These are phyloP conservation scores for Junonia oenone DNA, from an alignment of 2,888 invertebrate species.

Conservation along the genomic window DNA sequence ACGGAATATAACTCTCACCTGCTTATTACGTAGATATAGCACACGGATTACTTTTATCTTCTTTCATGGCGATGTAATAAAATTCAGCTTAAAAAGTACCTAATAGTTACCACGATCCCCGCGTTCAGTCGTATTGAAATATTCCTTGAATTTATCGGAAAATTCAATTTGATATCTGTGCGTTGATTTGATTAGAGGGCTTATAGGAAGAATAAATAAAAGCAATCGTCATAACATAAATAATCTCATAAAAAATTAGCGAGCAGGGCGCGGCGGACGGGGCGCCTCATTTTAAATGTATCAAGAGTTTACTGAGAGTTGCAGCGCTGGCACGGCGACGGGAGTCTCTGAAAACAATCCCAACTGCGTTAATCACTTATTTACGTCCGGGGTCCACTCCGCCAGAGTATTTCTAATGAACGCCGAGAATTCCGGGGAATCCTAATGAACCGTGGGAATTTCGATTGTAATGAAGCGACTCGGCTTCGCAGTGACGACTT, in stretches of 20 bases:
- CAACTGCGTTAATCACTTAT: constrained; percentile 78
- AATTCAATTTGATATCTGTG: not conserved
- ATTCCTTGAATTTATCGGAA: constrained; percentile 11
- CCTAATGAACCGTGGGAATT: constrained; percentile 77
- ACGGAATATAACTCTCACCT: constrained; percentile 48
- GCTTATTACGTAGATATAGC: constrained; percentile 31
- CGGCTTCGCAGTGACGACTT: constrained; percentile 36
- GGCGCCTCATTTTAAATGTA: constrained; percentile 69
- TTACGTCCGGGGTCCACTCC: constrained; percentile 68
- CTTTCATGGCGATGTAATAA: constrained; percentile 74
- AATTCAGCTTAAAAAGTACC: constrained; percentile 72
- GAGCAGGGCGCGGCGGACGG: constrained; percentile 23
- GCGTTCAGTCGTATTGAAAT: constrained; percentile 22
- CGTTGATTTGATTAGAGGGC: constrained; percentile 1
- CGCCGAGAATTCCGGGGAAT: constrained; percentile 65
- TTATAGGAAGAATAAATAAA: constrained; percentile 31
- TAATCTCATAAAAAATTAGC: constrained; percentile 57
- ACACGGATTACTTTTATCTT: constrained; percentile 72
- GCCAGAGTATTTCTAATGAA: constrained; percentile 72
- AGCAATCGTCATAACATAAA: constrained; percentile 35
- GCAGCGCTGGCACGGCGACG: constrained; percentile 43
- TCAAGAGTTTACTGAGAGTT: constrained; percentile 59
- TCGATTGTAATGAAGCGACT: constrained; percentile 67
- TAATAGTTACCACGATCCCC: constrained; percentile 36
- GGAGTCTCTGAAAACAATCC: constrained; percentile 70